Conservation (phyloP, 1,140 invertebrate species). For the Heliconius congener region DNA sequence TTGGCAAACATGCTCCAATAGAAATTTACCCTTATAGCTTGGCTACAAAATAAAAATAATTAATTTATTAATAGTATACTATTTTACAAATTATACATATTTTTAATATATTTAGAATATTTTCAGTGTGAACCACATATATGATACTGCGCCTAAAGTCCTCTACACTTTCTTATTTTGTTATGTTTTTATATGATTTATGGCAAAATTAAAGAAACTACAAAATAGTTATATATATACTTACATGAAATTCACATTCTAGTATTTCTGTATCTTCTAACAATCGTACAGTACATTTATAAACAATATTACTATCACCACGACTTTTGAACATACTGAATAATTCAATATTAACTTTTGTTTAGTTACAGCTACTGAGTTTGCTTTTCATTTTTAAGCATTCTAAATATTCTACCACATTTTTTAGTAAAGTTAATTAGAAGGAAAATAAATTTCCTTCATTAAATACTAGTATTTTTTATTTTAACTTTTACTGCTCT, state of each 20-base stretch:
- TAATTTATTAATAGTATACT: not conserved
- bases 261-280: slow-evolving; percentile 97
- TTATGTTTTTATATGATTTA: not conserved
- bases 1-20: slow-evolving; percentile 96
- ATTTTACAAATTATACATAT: not conserved
- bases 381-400: slow-evolving; percentile 26
- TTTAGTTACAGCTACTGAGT: slow-evolving; percentile 24
- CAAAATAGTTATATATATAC: slow-evolving; percentile 39
- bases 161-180: not conserved
- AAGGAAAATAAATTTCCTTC: slow-evolving; percentile 6
- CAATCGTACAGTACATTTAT: slow-evolving; percentile 96
- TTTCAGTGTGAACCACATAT: not conserved
- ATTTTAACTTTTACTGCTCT: not conserved
- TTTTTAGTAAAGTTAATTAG: not conserved
- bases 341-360: slow-evolving; percentile 13
- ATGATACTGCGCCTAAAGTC: not conserved
- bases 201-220: not conserved
- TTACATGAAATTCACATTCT: slow-evolving; percentile 97
- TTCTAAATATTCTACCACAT: not conserved
- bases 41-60: slow-evolving; percentile 84
- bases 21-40: slow-evolving; percentile 95
- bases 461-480: slow-evolving; percentile 1
- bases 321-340: slow-evolving; percentile 83
- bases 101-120: not conserved
- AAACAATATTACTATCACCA: slow-evolving; percentile 93